Percentiles rank a stretch among this genome's conserved stretches.
Evolutionary conservation across 2,888 invertebrate species (phyloP).

Genomic region (Nowickia ferox): DNA sequence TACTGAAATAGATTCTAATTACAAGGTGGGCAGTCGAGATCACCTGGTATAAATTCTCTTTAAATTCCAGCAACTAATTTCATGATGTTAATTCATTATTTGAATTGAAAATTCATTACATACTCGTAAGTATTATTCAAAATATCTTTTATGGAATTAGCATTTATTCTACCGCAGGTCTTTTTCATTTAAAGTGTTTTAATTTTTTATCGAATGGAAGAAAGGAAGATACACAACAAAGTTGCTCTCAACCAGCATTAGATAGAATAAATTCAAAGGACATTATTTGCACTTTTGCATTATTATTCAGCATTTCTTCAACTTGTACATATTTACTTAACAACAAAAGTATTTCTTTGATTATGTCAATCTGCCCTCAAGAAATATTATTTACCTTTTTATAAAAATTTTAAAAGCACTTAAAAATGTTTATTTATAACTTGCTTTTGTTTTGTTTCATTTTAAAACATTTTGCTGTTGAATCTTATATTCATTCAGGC

Average conservation of each 20-base stretch:
- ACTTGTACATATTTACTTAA: constrained; percentile 46
- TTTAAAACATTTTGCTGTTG: constrained; percentile 23
- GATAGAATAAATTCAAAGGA: constrained; percentile 51
- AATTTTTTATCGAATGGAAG: background rate
- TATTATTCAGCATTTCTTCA: constrained; percentile 2
- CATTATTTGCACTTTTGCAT: constrained; percentile 40
- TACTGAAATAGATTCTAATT: no score
- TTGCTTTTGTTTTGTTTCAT: constrained; percentile 3
- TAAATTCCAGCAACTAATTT: no score
- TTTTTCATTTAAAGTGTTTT: constrained; percentile 12
- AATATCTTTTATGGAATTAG: background rate
- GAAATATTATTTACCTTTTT: constrained; percentile 56
- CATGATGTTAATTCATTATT: no score
- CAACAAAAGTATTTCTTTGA: constrained; percentile 53
- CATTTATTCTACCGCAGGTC: background rate
- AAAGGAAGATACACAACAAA: background rate
- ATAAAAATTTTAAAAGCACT: constrained; percentile 61
- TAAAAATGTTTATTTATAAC: constrained; percentile 60
- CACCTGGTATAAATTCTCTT: no score
- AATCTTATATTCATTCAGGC: background rate
- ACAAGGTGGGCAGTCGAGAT: no score
- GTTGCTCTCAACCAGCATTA: background rate
- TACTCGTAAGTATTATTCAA: background rate
- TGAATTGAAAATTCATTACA: no score
- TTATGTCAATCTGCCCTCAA: constrained; percentile 40